Percentiles rank a stretch among this genome's conserved stretches.
Evolutionary conservation across 2,113 vertebrate species (phyloP).

Genomic region (Phylloscopus trochilus): DNA sequence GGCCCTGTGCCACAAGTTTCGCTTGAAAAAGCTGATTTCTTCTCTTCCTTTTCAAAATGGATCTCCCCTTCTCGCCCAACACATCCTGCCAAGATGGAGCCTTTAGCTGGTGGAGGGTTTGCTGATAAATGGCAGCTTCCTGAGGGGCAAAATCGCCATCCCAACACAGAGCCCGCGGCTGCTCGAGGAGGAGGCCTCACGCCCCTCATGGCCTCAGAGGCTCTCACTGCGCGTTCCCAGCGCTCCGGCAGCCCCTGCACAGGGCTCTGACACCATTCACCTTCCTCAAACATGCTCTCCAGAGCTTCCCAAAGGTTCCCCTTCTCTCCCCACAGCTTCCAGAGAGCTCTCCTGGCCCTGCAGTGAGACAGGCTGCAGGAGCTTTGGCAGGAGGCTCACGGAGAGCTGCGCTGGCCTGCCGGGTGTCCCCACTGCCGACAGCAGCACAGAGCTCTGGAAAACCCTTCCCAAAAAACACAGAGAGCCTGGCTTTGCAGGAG

Average conservation of each 20-base stretch:
- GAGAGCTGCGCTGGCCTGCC: background rate
- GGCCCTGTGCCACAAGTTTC: too few species aligned
- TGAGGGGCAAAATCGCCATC: fast-evolving
- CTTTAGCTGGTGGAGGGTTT: background rate
- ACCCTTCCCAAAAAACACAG: background rate
- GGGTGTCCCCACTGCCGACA: fast-evolving
- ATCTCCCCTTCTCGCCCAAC: fast-evolving
- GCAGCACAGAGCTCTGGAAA: background rate
- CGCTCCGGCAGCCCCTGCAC: fast-evolving
- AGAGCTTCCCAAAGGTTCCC: background rate
- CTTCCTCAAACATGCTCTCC: fast-evolving
- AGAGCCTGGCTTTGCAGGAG: background rate
- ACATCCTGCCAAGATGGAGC: background rate
- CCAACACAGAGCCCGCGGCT: fast-evolving
- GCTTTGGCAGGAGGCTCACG: background rate
- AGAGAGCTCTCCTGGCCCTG: background rate
- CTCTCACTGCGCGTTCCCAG: fast-evolving
- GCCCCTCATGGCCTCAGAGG: fast-evolving
- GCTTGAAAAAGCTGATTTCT: background rate
- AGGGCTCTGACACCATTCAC: fast-evolving
- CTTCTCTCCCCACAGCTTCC: fast-evolving
- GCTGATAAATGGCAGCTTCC: fast-evolving
- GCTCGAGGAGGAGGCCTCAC: fast-evolving
- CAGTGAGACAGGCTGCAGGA: background rate
- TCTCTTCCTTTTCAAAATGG: background rate